phyloP scores from a whole-genome alignment of 2,797 vertebrate species.

The Scolopax bukidnonensis region DNA sequence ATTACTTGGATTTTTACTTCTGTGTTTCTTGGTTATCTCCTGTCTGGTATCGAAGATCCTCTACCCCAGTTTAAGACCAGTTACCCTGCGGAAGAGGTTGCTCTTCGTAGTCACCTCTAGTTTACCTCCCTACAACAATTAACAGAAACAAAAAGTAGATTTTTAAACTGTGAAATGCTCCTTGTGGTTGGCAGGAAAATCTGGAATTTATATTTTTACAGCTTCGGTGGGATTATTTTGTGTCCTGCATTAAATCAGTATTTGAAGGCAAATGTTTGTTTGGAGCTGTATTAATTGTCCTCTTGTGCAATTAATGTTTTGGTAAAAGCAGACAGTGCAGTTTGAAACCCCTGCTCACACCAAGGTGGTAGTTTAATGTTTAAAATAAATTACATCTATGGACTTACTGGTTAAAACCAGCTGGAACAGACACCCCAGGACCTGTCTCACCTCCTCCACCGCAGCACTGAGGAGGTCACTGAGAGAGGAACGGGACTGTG shows the following conservation, averaged over 20 bases:
- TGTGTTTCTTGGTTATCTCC: background rate
- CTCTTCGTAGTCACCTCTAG: background rate
- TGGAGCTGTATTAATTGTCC: background rate
- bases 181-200: background rate
- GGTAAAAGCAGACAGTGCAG: background rate
- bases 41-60: background rate
- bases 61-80: background rate
- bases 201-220: background rate
- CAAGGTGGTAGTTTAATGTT: background rate
- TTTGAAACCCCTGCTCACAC: background rate
- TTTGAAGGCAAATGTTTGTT: background rate
- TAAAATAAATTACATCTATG: background rate
- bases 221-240: background rate
- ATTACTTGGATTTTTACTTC: background rate
- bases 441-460: background rate
- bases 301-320: background rate
- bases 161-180: background rate
- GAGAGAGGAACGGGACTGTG: background rate
- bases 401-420: background rate
- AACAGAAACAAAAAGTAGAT: background rate
- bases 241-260: background rate
- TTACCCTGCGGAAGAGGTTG: background rate
- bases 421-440: background rate
- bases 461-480: background rate
- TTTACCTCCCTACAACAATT: rapidly evolving